Evolutionary conservation across 2,797 vertebrate species (phyloP), one percentile per base, ranked within the genome.

Genomic region (Philypnodon macrostomus): DNA sequence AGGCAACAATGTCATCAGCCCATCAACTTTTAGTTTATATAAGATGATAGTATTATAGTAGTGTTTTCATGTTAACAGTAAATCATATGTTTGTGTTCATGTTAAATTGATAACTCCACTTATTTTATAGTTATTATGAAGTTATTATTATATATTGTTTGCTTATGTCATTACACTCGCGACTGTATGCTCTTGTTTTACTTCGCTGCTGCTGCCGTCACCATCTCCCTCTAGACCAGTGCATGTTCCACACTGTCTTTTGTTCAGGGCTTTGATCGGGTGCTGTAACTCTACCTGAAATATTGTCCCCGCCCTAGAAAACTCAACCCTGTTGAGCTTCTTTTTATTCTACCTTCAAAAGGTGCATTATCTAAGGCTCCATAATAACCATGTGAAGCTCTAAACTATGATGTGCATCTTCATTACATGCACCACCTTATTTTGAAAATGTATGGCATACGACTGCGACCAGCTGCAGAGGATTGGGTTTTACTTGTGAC

Each of bases 401-500:
- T n/a, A n/a, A n/a, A n/a, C n/a, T n/a, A n/a, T n/a, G n/a, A n/a
- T n/a, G n/a, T n/a, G n/a, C n/a, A n/a, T n/a, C n/a, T n/a, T n/a
- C n/a, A n/a, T n/a, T 29, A 10, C 27, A 11, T n/a, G 19, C 30
- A 40, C 24, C 11, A 4, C 27, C 5, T 21, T 4, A 39, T 41
- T 42, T 12, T 35, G 34, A 41, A 38, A 41, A 55, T 2, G 39
- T 40, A 12, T 37, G 33, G 26, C 5, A 68, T 75, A 29, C 32
- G 27, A 56, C 58, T 19, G 54, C 50, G 51, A 53, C 59, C 75
- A 64, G 69, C 75, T 79, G 75, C 41, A 32, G 32, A 57, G 74
- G 72, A 67, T 82, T 72, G 75, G 56, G 71, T 85, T 60, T 83
- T 81, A 57, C 58, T 44, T 35, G 29, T 70, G 76, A 82, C 83